These are phyloP conservation scores for Barypeithes pellucidus DNA, from an alignment of 2,888 invertebrate genomes.

Conservation along the genomic window DNA sequence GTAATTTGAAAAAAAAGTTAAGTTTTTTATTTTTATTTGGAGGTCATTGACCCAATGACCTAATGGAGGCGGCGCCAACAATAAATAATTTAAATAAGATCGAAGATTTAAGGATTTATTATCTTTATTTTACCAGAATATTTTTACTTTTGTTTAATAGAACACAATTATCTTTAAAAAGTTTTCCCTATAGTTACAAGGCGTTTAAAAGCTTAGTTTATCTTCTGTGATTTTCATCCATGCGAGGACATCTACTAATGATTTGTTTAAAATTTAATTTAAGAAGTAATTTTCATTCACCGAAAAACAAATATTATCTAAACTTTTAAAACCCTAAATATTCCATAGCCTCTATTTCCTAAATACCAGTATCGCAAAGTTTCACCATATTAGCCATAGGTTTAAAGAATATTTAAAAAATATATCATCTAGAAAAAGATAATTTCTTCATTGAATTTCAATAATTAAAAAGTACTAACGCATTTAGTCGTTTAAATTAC, in stretches of 20 bases:
- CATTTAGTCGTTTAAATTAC: conserved; percentile 4
- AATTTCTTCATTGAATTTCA: neutral
- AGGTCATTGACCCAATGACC: too few species aligned
- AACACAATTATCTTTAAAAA: conserved; percentile 10
- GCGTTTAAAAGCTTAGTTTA: conserved; percentile 24
- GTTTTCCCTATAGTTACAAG: conserved; percentile 1
- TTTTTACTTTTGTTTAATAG: neutral
- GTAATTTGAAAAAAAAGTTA: too few species aligned
- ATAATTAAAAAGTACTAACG: neutral
- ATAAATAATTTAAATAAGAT: neutral
- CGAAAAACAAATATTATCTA: conserved; percentile 4
- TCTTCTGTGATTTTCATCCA: neutral
- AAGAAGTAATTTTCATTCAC: neutral
- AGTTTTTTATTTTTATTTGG: too few species aligned
- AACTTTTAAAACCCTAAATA: conserved; percentile 24
- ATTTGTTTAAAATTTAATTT: neutral
- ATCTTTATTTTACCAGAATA: conserved; percentile 29
- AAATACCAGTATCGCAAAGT: conserved; percentile 7
- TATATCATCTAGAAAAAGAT: conserved; percentile 3
- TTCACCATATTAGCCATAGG: neutral
- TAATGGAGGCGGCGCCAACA: neutral
- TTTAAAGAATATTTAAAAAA: conserved; percentile 11
- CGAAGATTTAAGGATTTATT: neutral
- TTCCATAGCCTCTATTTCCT: conserved; percentile 5
- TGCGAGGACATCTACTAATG: neutral